Percentiles rank a stretch among this genome's conserved stretches.
Conservation (phyloP, 92 coral and sea anemone genomes). For the Paragorgia papillata region DNA sequence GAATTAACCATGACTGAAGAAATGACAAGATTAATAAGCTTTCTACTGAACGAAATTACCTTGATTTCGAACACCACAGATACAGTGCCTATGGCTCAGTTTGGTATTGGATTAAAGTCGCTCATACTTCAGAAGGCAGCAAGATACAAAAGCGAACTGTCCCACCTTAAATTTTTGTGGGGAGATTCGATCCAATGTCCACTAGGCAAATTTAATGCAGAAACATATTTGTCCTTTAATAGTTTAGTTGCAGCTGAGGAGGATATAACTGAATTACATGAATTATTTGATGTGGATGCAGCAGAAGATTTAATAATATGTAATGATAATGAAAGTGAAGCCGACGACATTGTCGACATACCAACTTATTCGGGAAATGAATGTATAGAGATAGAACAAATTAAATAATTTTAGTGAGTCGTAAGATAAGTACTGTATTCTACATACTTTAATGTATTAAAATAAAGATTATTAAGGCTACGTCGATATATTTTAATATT, state of each 20-base stretch:
- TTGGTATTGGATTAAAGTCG: constrained; percentile 35
- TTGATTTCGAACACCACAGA: not conserved
- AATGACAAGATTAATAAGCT: constrained; percentile 44
- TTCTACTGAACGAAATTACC: constrained; percentile 30
- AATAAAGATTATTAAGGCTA: too few species aligned
- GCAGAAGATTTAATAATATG: too few species aligned
- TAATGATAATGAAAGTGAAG: too few species aligned
- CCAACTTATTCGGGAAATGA: too few species aligned
- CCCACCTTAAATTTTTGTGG: constrained; percentile 2
- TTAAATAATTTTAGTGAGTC: too few species aligned
- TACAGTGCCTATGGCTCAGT: not conserved
- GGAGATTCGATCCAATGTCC: constrained; percentile 14
- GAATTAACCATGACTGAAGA: constrained; percentile 49
- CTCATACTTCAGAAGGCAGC: constrained; percentile 42
- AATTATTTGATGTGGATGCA: too few species aligned
- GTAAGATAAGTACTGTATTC: too few species aligned
- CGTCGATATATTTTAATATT: too few species aligned
- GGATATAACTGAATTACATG: too few species aligned
- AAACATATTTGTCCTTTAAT: not conserved
- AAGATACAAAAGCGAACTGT: constrained; percentile 21
- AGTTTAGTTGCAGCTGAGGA: not conserved
- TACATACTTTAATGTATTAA: too few species aligned
- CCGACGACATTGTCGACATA: too few species aligned
- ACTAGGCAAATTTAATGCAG: not conserved
- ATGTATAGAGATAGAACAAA: too few species aligned